These are phyloP conservation scores for Rhodinocichla rosea DNA, from an alignment of 2,113 vertebrate species.

Conservation along the genomic window DNA sequence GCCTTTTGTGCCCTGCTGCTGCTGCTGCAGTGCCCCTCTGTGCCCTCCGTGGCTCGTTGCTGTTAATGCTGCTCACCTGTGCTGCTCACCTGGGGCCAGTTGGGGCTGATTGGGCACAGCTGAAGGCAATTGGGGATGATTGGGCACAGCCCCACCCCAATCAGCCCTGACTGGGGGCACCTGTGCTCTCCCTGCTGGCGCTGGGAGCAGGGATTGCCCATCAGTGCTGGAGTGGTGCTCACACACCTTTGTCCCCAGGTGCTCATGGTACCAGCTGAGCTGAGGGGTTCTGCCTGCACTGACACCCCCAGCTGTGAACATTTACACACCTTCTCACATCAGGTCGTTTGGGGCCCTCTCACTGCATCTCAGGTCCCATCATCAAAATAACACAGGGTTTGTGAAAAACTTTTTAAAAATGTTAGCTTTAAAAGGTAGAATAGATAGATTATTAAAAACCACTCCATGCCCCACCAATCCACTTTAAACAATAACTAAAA, in stretches of 20 bases:
- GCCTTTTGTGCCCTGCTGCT: background rate
- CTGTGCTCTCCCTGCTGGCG: background rate
- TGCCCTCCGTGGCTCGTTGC: too few species aligned
- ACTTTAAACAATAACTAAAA: background rate
- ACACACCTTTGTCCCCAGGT: background rate
- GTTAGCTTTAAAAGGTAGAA: background rate
- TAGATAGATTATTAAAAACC: background rate
- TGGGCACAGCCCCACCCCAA: background rate
- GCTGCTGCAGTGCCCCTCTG: background rate
- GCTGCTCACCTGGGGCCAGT: background rate
- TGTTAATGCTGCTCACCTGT: background rate
- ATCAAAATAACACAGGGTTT: background rate
- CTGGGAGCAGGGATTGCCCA: background rate
- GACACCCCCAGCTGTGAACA: background rate
- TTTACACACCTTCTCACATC: background rate
- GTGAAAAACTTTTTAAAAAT: background rate
- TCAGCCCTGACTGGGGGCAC: background rate
- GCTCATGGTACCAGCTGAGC: background rate
- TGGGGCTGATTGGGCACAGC: background rate
- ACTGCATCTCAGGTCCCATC: background rate
- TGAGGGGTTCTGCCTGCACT: background rate
- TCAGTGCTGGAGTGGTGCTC: background rate
- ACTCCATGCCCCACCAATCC: background rate
- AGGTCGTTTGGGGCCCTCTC: background rate
- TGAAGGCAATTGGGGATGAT: accelerated